phyloP scores from a whole-genome alignment of 2,888 invertebrate genomes.

The Baccha elongata region DNA sequence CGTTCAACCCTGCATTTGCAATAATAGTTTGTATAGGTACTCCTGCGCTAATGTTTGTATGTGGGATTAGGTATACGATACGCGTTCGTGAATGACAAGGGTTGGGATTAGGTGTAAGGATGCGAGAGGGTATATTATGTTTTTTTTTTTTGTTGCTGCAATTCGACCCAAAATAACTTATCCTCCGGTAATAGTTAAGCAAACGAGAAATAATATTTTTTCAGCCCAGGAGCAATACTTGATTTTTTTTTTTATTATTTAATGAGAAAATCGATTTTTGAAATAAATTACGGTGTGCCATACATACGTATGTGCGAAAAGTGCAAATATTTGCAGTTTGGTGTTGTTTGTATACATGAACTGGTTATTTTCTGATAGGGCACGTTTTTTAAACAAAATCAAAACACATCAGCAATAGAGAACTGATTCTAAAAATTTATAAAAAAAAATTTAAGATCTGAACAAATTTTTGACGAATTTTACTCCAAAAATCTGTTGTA shows the following conservation, averaged over 20 bases:
- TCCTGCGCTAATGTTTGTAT: conserved; percentile 61
- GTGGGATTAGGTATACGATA: conserved; percentile 55
- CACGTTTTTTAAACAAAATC: background rate
- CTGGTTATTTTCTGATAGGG: conserved; percentile 21
- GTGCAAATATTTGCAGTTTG: conserved; percentile 43
- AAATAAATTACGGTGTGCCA: conserved; percentile 2
- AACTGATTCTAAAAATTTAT: background rate
- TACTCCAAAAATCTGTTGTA: no score
- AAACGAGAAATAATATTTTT: conserved; percentile 23
- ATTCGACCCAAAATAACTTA: conserved; percentile 28
- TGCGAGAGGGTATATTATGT: background rate
- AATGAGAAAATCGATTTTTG: conserved; percentile 38
- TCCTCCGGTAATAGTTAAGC: conserved; percentile 33
- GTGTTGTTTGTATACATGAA: conserved; percentile 36
- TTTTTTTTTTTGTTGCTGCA: conserved; percentile 2
- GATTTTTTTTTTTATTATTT: conserved; percentile 13
- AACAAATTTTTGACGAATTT: no score
- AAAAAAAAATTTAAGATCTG: background rate
- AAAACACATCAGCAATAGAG: background rate
- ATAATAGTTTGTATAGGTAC: conserved; percentile 47
- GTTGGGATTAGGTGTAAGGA: conserved; percentile 46
- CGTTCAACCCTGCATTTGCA: conserved; percentile 1
- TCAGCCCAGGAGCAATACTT: conserved; percentile 4
- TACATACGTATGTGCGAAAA: conserved; percentile 34
- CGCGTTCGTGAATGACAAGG: conserved; percentile 37